Evolutionary conservation across 2,888 invertebrate species (phyloP), one percentile per base, ranked within the genome.

Genomic region (Polymixis flavicincta): DNA sequence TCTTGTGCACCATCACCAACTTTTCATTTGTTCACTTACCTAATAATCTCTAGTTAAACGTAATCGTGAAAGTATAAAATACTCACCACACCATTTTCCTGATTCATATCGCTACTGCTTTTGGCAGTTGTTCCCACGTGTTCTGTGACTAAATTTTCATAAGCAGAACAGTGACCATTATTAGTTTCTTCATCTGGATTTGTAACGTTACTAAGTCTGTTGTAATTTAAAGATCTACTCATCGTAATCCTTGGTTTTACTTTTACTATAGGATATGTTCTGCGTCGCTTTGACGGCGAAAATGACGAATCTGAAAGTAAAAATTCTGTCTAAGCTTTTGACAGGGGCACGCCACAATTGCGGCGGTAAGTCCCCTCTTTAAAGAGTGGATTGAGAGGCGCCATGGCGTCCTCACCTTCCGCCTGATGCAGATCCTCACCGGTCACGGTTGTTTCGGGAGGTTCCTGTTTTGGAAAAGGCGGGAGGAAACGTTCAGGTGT

Each of bases 301-400:
- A 80, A 59, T 42, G 83, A 80, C 37, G 80, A 52, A 25, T 75
- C 87, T 86, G 66, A 3, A 78, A 60, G 25, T 7, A 22, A 22
- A 0, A 28, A 48, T 1, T 48, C 5, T n/a, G n/a, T n/a, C n/a
- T 14, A 6, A 48, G 17, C 48, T 48, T 48, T 48, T 48, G 14
- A n/a, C n/a, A n/a, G n/a, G n/a, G n/a, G n/a, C n/a, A n/a, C n/a
- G n/a, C n/a, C n/a, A n/a, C n/a, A n/a, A n/a, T n/a, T n/a, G n/a
- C n/a, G n/a, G n/a, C n/a, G n/a, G n/a, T n/a, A n/a, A n/a, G n/a
- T n/a, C n/a, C n/a, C n/a, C n/a, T n/a, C n/a, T n/a, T n/a, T n/a
- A n/a, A n/a, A n/a, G n/a, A n/a, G n/a, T n/a, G n/a, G n/a, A n/a
- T n/a, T n/a, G n/a, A n/a, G n/a, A n/a, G n/a, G n/a, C n/a, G n/a